Conservation (phyloP, 2,113 vertebrate genomes). For the Melanerpes aurifrons region DNA sequence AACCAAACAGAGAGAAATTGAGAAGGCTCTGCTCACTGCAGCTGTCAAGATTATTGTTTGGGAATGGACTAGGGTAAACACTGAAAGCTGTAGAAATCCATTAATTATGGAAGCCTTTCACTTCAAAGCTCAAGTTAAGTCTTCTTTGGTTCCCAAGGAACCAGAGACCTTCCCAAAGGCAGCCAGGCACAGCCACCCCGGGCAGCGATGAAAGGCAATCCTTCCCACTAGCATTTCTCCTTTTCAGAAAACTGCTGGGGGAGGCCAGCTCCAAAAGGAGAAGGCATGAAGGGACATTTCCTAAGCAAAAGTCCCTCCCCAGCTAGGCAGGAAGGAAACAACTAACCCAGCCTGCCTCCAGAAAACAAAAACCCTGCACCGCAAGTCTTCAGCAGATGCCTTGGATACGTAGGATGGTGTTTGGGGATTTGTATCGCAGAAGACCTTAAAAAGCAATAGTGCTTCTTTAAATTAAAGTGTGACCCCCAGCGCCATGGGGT, state of each 20-base stretch:
- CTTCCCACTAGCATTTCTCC: neutral
- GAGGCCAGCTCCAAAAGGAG: neutral
- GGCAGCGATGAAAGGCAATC: neutral
- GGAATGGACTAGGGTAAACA: neutral
- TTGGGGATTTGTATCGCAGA: neutral
- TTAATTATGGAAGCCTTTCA: neutral
- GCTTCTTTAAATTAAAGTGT: constrained; percentile 67
- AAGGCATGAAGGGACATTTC: neutral
- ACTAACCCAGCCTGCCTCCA: neutral
- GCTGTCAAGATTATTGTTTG: neutral
- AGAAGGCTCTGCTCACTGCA: neutral
- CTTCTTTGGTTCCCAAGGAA: neutral
- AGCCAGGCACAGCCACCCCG: neutral
- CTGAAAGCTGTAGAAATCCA: neutral
- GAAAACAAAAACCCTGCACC: neutral
- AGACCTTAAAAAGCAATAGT: constrained; percentile 28
- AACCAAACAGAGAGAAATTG: neutral
- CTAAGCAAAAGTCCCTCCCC: neutral
- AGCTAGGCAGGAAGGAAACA: neutral
- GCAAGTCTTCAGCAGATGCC: neutral
- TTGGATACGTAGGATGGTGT: neutral
- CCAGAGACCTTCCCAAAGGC: neutral
- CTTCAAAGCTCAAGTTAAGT: neutral
- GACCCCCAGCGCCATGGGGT: neutral
- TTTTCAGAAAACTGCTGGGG: neutral